Percentiles rank a stretch among this genome's conserved stretches.
Evolutionary conservation across 2,888 invertebrate species (phyloP).

Genomic region (Phanerotoma sp.): DNA sequence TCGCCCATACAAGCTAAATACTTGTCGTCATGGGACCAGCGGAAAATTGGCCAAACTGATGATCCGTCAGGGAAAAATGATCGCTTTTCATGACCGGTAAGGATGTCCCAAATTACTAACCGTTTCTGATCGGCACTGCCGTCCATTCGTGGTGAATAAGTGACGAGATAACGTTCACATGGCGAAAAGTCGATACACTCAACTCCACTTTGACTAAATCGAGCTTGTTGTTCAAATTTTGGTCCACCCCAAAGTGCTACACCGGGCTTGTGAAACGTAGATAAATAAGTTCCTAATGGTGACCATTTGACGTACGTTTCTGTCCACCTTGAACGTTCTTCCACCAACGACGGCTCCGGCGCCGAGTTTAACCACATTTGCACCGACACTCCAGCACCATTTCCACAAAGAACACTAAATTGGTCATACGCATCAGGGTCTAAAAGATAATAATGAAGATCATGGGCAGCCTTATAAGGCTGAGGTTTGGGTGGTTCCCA

Average conservation of each 20-base stretch:
- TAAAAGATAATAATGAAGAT: slow-evolving; percentile 88
- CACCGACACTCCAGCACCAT: slow-evolving; percentile 73
- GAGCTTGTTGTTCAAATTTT: slow-evolving; percentile 86
- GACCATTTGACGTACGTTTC: slow-evolving; percentile 98
- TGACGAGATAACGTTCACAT: slow-evolving; percentile 94
- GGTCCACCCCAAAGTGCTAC: slow-evolving; percentile 98
- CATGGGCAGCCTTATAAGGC: slow-evolving; percentile 88
- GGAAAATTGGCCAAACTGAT: slow-evolving; percentile 90
- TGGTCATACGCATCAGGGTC: slow-evolving; percentile 97
- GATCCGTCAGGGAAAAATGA: slow-evolving; percentile 84
- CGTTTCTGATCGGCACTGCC: slow-evolving; percentile 72
- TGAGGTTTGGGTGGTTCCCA: slow-evolving; percentile 91
- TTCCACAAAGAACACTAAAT: slow-evolving; percentile 86
- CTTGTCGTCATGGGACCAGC: slow-evolving; percentile 95
- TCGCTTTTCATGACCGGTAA: slow-evolving; percentile 91
- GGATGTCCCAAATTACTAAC: slow-evolving; percentile 95
- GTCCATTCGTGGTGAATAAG: slow-evolving; percentile 83
- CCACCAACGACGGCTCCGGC: slow-evolving; percentile 80
- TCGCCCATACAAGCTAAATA: slow-evolving; percentile 88
- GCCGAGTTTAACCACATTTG: slow-evolving; percentile 87
- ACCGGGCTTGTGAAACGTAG: slow-evolving; percentile 94
- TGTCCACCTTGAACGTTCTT: slow-evolving; percentile 93
- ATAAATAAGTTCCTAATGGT: slow-evolving; percentile 92
- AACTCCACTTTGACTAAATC: slow-evolving; percentile 87
- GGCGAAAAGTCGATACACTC: slow-evolving; percentile 98